Evolutionary conservation across 2,113 vertebrate species (phyloP).

Genomic region (Tachycineta bicolor): DNA sequence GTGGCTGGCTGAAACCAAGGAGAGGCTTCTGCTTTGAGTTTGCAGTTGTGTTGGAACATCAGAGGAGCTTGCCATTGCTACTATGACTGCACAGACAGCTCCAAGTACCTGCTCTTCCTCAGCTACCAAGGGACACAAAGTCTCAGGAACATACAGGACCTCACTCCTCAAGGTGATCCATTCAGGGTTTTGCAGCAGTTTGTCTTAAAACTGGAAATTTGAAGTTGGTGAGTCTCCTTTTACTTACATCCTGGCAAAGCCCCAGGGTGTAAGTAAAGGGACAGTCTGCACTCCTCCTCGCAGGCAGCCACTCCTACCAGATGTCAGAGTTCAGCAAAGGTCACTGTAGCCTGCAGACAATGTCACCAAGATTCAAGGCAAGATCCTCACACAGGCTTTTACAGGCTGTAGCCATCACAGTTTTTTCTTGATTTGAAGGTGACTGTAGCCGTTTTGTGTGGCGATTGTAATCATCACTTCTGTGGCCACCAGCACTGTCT

Average conservation of each 20-base stretch:
- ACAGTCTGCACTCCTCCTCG: background rate
- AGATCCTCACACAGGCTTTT: background rate
- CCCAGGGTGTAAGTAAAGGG: background rate
- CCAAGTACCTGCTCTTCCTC: background rate
- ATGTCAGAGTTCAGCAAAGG: background rate
- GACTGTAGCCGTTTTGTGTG: background rate
- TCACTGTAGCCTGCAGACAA: background rate
- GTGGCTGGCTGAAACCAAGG: background rate
- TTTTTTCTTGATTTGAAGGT: background rate
- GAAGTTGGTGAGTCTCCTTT: background rate
- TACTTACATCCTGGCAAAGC: background rate
- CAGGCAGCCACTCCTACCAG: background rate
- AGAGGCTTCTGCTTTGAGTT: background rate
- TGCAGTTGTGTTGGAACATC: background rate
- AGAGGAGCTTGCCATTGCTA: background rate
- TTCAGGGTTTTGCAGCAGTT: background rate
- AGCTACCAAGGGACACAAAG: background rate
- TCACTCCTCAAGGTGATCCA: background rate
- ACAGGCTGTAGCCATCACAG: background rate
- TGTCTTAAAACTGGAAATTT: background rate
- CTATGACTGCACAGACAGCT: background rate
- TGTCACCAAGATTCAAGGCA: background rate
- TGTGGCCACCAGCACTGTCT: accelerated
- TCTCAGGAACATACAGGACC: background rate
- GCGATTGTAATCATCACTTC: background rate